Percentiles rank a stretch among this genome's conserved stretches.
phyloP scores from a whole-genome alignment of 2,113 vertebrate species.

The Cyprinodon variegatus region DNA sequence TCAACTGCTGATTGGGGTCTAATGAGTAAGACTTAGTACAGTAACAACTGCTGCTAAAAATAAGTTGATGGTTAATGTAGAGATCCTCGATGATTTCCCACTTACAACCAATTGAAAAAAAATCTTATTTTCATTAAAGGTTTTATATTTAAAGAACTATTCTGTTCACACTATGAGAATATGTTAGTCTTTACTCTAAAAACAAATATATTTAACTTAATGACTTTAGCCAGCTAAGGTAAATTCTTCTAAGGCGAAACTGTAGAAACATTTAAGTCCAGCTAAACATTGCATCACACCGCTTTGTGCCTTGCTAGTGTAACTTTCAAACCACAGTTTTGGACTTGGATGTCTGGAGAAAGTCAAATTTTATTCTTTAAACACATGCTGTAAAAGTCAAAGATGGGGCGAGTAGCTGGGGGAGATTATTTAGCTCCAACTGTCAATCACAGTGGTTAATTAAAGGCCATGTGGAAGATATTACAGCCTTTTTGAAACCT shows the following conservation, averaged over 20 bases:
- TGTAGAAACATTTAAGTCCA: neutral
- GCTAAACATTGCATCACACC: neutral
- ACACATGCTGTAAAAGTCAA: slow-evolving; percentile 6
- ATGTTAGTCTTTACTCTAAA: neutral
- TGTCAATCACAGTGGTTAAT: slow-evolving; percentile 15
- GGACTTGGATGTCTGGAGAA: slow-evolving; percentile 2
- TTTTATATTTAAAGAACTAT: neutral
- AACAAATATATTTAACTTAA: neutral
- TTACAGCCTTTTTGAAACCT: slow-evolving; percentile 5
- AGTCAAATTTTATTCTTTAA: slow-evolving; percentile 4
- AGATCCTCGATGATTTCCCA: no score
- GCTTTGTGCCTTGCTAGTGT: neutral
- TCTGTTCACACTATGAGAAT: neutral
- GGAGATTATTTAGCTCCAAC: neutral
- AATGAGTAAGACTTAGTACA: no score
- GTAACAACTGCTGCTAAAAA: no score
- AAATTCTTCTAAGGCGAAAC: neutral
- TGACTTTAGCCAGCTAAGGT: neutral
- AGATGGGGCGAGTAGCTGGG: neutral
- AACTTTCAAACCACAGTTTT: neutral
- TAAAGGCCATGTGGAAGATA: neutral
- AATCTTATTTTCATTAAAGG: neutral
- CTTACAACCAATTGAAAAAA: no score
- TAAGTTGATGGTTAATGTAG: no score
- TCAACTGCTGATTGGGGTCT: neutral